Conservation (phyloP, 2,888 invertebrate species). For the Hesperia comma region DNA sequence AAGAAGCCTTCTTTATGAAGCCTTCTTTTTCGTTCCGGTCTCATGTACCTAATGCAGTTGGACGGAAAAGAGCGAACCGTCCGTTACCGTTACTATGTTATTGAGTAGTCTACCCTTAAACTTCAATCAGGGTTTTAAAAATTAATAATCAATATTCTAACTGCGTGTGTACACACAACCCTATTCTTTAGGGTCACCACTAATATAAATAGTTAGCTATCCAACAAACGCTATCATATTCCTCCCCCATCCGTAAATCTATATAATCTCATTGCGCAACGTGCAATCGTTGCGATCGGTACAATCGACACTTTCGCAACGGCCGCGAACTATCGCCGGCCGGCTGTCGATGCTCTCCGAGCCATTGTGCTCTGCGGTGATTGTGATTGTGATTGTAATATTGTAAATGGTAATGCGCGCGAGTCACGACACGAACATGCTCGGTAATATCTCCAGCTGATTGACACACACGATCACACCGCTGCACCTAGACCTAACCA, state of each 20-base stretch:
- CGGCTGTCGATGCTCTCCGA: not conserved
- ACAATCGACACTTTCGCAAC: constrained; percentile 6
- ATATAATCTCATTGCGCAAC: not conserved
- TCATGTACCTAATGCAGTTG: too few relatives aligned
- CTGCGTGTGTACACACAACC: too few relatives aligned
- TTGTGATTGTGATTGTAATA: not conserved
- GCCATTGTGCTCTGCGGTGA: not conserved
- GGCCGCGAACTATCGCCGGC: not conserved
- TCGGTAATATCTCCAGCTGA: not conserved
- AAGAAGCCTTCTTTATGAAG: too few relatives aligned
- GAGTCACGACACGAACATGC: not conserved
- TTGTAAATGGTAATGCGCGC: constrained; percentile 6
- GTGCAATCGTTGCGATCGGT: not conserved
- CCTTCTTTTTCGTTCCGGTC: too few relatives aligned
- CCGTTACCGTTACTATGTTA: too few relatives aligned
- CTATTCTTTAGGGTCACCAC: too few relatives aligned
- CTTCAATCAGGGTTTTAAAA: too few relatives aligned
- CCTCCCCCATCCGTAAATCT: not conserved
- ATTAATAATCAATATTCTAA: too few relatives aligned
- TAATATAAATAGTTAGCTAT: not conserved
- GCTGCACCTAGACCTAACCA: too few relatives aligned
- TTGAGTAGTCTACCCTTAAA: too few relatives aligned
- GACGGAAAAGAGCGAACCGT: too few relatives aligned
- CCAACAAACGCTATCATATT: not conserved
- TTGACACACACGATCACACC: not conserved